Evolutionary conservation across 1,140 invertebrate species (phyloP).

Genomic region (Anastrepha obliqua): DNA sequence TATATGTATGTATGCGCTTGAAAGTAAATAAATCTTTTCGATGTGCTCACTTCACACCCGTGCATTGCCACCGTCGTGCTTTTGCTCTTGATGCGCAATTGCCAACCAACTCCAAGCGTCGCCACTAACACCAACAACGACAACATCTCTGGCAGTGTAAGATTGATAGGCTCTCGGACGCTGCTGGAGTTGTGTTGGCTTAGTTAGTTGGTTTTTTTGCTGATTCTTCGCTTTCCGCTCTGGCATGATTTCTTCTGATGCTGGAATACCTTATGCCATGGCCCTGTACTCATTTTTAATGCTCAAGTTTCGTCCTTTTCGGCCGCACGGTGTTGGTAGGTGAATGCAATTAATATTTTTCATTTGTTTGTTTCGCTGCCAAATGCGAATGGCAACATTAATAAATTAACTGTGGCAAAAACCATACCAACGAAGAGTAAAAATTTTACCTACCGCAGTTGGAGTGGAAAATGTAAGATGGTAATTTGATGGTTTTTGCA

Average conservation of each 20-base stretch:
- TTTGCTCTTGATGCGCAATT: conserved; percentile 10
- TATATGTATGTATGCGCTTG: conserved; percentile 12
- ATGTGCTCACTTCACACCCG: conserved; percentile 47
- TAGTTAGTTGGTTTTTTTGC: neutral
- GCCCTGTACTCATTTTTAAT: conserved; percentile 56
- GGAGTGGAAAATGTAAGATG: neutral
- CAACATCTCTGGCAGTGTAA: conserved; percentile 42
- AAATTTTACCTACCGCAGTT: conserved; percentile 44
- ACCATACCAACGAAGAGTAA: neutral
- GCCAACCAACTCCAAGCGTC: conserved; percentile 12
- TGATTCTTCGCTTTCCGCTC: conserved; percentile 3
- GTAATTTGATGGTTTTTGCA: conserved; percentile 55
- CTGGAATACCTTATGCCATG: conserved; percentile 26
- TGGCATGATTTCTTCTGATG: conserved; percentile 18
- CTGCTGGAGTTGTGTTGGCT: conserved; percentile 55
- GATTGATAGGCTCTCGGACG: conserved; percentile 57
- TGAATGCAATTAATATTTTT: conserved; percentile 52
- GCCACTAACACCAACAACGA: conserved; percentile 16
- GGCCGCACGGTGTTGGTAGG: conserved; percentile 13
- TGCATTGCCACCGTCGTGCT: neutral
- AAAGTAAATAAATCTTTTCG: conserved; percentile 37
- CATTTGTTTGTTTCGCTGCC: conserved; percentile 39
- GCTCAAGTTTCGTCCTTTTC: conserved; percentile 56
- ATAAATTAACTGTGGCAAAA: conserved; percentile 34
- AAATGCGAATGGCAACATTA: conserved; percentile 29